A percentile compares a stretch with the other conserved stretches of the same genome.
Conservation (phyloP, 2,797 vertebrate genomes). For the Smutsia temminckii region DNA sequence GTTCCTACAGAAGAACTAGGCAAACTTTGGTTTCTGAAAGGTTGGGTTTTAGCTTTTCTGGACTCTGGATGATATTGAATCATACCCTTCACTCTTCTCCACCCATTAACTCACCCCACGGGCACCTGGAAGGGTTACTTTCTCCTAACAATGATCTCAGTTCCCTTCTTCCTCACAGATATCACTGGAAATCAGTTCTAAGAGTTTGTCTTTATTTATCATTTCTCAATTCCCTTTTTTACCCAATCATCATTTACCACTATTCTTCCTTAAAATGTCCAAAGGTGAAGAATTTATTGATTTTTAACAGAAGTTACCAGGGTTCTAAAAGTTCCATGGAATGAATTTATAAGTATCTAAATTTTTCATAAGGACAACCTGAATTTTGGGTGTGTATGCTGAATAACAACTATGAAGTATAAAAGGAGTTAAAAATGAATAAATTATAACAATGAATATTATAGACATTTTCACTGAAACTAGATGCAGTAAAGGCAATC, state of each 20-base stretch:
- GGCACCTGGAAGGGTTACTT: rapidly evolving
- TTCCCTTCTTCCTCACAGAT: neutral
- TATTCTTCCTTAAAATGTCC: neutral
- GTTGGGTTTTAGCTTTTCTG: neutral
- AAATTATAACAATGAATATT: neutral
- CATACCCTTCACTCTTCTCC: neutral
- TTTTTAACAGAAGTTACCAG: neutral
- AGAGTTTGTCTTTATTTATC: neutral
- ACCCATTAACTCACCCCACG: neutral
- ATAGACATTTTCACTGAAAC: neutral
- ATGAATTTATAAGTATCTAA: neutral
- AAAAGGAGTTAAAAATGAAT: neutral
- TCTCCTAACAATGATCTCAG: neutral
- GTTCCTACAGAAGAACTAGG: neutral
- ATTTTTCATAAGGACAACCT: neutral
- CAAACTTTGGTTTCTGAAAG: neutral
- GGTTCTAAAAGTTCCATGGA: neutral
- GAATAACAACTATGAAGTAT: neutral
- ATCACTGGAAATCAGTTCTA: neutral
- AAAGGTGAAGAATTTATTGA: neutral
- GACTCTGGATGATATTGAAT: neutral
- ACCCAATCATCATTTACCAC: neutral
- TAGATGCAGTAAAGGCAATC: neutral
- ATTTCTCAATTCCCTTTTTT: neutral
- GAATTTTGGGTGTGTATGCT: neutral